Evolutionary conservation across 2,888 invertebrate species (phyloP), one percentile per base, ranked within the genome.

Genomic region (Alviniconcha strummeri): DNA sequence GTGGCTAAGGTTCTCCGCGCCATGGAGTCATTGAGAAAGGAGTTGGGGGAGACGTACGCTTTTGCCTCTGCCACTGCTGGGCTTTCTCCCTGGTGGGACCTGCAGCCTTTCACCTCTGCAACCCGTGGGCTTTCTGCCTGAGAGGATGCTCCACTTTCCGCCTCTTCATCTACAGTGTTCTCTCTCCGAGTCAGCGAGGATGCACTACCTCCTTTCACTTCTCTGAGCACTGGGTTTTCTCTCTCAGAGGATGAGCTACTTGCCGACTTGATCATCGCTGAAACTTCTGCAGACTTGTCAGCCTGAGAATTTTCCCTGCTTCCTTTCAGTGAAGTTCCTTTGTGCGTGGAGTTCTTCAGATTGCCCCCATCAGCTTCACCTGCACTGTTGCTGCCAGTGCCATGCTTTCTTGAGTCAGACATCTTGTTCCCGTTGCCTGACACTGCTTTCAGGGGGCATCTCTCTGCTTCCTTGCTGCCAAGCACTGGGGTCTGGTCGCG

Each of bases 1-100:
- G 36, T 81, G 13, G 82, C 52, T 64, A 7, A 67, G 5, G 36
- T 67, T 13, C 19, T 52, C 57, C 67, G 57, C 13, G 77, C 71
- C 19, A 84, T 55, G 7, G 86, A 86, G 52, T 86, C 84, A 57
- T 88, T 86, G 17, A 87, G 82, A 71, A 86, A 85, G 36, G 85
- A 86, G 36, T 86, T 85, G 9, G 87, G 87, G 13, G 86, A 86
- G 17, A 84, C 74, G 64, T 67, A 52, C 9, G 9, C 17, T 56
- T 57, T 60, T 76, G 17, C 71, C n/a, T 78, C 83, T 17, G 1
- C 36, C 52, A 67, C 7, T 11, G 55, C 67, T 13, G 36, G 64
- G 60, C n/a, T 79, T 60, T 52, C 55, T 71, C 52, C 19, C 15
- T 74, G 55, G 60, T 5, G 56, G 36, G 60, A 36, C 11, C 13